A percentile compares a stretch with the other conserved stretches of the same genome.
These are phyloP conservation scores for Eilema sororculum DNA, from an alignment of 2,888 invertebrate genomes.

Conservation along the genomic window DNA sequence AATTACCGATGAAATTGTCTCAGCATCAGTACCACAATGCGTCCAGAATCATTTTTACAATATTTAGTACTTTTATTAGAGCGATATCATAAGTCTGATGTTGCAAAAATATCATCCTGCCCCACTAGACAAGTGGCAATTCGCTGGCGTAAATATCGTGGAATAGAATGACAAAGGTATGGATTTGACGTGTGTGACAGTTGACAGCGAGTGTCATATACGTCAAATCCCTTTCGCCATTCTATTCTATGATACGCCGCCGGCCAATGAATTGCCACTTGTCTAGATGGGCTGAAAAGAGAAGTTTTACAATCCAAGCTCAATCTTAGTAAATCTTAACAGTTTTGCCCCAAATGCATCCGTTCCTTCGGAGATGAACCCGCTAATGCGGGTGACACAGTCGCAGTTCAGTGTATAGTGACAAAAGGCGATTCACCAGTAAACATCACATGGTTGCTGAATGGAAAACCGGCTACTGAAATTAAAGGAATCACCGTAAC, in stretches of 20 bases:
- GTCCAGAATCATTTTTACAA: not conserved
- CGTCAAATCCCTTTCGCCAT: too few species aligned
- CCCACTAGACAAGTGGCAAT: too few species aligned
- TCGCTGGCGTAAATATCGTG: too few species aligned
- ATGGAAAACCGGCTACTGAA: constrained; percentile 87
- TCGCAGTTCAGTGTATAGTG: constrained; percentile 91
- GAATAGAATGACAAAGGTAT: too few species aligned
- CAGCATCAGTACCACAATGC: not conserved
- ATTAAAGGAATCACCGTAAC: constrained; percentile 86
- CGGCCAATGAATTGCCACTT: too few species aligned
- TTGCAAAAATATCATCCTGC: not conserved
- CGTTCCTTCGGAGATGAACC: constrained; percentile 93
- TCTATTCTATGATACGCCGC: too few species aligned
- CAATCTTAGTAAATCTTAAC: constrained; percentile 40
- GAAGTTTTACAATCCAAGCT: not conserved
- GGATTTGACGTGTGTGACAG: too few species aligned
- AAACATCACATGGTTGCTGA: constrained; percentile 91
- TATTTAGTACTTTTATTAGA: not conserved
- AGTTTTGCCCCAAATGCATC: constrained; percentile 93
- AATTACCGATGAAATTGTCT: not conserved
- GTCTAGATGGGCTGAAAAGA: too few species aligned
- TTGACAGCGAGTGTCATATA: too few species aligned
- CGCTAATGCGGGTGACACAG: constrained; percentile 92
- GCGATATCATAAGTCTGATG: not conserved
- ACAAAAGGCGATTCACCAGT: constrained; percentile 93